These are phyloP conservation scores for Coenobita brevimanus DNA, from an alignment of 1,140 invertebrate genomes.

Conservation along the genomic window DNA sequence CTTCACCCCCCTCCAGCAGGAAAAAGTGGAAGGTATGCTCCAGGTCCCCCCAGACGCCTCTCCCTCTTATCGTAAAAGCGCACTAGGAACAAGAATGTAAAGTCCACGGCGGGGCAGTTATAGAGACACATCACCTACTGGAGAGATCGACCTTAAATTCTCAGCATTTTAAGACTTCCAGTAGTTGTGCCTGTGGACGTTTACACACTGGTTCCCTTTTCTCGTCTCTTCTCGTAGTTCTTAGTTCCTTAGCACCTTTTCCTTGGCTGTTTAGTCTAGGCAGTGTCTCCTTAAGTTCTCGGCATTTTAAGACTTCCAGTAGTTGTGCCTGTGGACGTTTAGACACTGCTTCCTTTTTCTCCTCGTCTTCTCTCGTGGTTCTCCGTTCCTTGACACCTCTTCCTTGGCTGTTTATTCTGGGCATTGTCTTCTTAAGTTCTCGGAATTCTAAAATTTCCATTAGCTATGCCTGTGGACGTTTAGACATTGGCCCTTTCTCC, in stretches of 20 bases:
- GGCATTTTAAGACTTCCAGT: constrained; percentile 45
- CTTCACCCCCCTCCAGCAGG: no score
- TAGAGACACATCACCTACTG: constrained; percentile 45
- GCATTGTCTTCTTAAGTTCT: constrained; percentile 46
- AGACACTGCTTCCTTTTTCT: no score
- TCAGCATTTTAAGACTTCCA: constrained; percentile 44
- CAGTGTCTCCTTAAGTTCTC: constrained; percentile 43
- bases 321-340: constrained; percentile 60
- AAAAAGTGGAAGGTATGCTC: constrained; percentile 26
- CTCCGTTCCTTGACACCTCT: no score
- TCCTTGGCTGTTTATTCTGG: no score
- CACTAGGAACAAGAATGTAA: constrained; percentile 60
- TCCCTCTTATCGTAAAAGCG: constrained; percentile 48
- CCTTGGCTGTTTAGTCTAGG: no score
- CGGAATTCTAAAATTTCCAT: constrained; percentile 41
- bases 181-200: constrained; percentile 57
- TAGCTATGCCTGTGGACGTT: constrained; percentile 56
- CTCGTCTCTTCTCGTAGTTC: no score
- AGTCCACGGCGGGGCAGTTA: constrained; percentile 42
- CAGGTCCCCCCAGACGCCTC: not conserved
- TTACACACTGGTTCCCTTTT: no score
- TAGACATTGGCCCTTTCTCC: no score
- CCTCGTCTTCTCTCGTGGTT: no score
- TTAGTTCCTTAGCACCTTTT: no score
- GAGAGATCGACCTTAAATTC: constrained; percentile 20